Base-by-base conservation (phyloP, 2,888 invertebrate genomes). In the Monochamus alternatus region DNA sequence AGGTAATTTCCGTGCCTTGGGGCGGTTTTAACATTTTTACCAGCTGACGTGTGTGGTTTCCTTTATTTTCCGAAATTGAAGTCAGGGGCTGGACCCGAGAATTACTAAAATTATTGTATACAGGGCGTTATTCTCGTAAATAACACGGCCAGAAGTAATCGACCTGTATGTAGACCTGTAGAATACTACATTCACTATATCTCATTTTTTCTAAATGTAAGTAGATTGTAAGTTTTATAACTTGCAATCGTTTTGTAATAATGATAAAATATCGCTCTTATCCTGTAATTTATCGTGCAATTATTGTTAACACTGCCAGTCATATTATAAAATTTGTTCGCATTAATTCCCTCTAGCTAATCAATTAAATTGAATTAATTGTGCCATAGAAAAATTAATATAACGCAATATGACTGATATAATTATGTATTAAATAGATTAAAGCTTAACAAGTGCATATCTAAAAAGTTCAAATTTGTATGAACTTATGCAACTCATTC, bases 11-110 rank as follows among this genome's bases (percentile, higher is more conserved):
- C 64, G 64, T 64, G 31, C 22, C 64, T 47, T 2, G 3, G 10
- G 64, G 64, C 32, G 22, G 22, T 44, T 64, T 64, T 63, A 63
- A 44, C 63, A 63, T 44, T 63, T 63, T 63, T 51, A 64, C 47
- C 64, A 64, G 44, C 64, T 47, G 64, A 47, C 64, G 14, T 64
- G 30, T 44, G 14, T 63, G 62, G n/a, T n/a, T 14, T 43, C n/a
- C 12, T 47, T 47, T 47, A 47, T 43, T 63, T n/a, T 43, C 43
- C 38, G 62, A 38, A 63, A 63, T 63, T 63, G n/a, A 63, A 43
- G 14, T 14, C 62, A 63, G 62, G 38, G 38, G 38, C 38, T 22
- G 38, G 38, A 38, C 4, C 38, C 38, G 7, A 38, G 2, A 38
- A 38, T 38, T 38, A 38, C 38, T 38, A 7, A 7, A 38, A 38